Evolutionary conservation across 2,113 vertebrate genomes (phyloP).

Genomic region (Poicephalus gulielmi): DNA sequence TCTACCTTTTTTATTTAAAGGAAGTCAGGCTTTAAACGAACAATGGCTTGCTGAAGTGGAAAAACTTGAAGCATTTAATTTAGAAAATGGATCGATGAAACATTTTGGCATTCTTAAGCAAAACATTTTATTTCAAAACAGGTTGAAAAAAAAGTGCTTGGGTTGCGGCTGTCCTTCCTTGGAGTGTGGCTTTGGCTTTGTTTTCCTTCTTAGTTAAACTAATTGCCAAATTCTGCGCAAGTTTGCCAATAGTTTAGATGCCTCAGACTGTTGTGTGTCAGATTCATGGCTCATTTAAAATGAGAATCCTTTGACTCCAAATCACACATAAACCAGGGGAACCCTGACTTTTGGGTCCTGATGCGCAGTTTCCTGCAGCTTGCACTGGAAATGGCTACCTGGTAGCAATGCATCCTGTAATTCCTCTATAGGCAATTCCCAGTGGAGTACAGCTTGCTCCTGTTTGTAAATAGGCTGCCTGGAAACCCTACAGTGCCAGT

Average conservation of each 20-base stretch:
- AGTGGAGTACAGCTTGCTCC: neutral
- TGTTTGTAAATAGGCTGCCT: neutral
- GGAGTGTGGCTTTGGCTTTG: neutral
- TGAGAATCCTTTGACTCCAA: neutral
- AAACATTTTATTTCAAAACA: conserved; percentile 26
- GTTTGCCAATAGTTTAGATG: neutral
- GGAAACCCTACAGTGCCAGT: rapidly evolving
- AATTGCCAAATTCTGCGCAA: conserved; percentile 1
- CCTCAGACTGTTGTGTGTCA: neutral
- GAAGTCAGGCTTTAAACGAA: neutral
- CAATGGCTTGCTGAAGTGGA: neutral
- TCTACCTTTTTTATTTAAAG: neutral
- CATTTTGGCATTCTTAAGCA: conserved; percentile 23
- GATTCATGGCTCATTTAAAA: neutral
- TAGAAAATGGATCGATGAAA: conserved; percentile 9
- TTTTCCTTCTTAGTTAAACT: neutral
- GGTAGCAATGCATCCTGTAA: neutral
- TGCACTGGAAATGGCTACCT: neutral
- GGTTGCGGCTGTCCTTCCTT: neutral
- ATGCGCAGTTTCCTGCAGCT: neutral
- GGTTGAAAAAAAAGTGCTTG: neutral
- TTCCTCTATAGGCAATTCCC: neutral
- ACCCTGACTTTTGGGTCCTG: neutral
- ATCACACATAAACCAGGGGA: neutral
- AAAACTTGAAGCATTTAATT: conserved; percentile 46